Conservation (phyloP, 2,797 vertebrate species). For the Tapera naevia region DNA sequence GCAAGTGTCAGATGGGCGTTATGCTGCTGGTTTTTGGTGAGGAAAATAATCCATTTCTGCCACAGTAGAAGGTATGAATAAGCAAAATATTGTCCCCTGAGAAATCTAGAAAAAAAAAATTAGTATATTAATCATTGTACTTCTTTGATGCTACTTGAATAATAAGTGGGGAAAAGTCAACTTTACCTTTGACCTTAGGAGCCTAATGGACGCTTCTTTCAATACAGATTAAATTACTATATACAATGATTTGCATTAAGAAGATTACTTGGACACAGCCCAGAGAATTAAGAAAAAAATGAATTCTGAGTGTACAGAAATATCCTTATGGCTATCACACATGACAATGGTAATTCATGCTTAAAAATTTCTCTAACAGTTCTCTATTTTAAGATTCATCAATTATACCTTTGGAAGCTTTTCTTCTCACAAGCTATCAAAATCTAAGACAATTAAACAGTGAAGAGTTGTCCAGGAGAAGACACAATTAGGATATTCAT, state of each 20-base stretch:
- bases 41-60: constrained; percentile 61
- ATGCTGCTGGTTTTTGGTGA: constrained; percentile 53
- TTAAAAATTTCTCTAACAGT: not conserved
- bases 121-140: not conserved
- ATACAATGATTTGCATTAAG: not conserved
- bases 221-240: not conserved
- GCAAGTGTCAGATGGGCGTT: constrained; percentile 35
- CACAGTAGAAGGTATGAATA: constrained; percentile 60
- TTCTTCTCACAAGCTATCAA: not conserved
- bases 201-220: not conserved
- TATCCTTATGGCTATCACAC: not conserved
- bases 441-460: not conserved
- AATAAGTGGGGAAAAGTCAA: not conserved
- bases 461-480: not conserved
- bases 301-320: not conserved
- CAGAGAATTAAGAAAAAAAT: not conserved
- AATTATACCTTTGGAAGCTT: not conserved
- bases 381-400: not conserved
- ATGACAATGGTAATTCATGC: not conserved
- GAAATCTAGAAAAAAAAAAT: constrained; percentile 60
- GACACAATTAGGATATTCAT: not conserved
- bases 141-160: not conserved
- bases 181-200: not conserved
- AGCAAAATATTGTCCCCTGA: constrained; percentile 59
- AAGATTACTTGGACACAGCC: not conserved